phyloP scores from a whole-genome alignment of 2,888 invertebrate species.

The Drosophila imparisetae region DNA sequence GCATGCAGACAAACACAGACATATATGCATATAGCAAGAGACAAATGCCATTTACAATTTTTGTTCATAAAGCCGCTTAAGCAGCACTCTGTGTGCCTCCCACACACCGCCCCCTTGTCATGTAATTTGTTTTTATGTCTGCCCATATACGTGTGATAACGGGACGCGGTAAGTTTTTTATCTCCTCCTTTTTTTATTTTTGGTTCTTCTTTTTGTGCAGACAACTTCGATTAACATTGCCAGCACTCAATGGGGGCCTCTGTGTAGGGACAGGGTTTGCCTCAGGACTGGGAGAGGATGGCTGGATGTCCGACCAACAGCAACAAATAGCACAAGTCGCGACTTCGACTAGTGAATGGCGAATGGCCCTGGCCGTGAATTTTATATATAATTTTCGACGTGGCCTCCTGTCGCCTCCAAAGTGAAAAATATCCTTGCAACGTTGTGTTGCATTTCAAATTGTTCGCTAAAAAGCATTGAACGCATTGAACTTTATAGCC shows the following conservation, averaged over 20 bases:
- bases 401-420: conserved; percentile 42
- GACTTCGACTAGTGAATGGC: conserved; percentile 22
- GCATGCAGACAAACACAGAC: conserved; percentile 48
- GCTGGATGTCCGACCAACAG: conserved; percentile 3
- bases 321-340: conserved; percentile 41
- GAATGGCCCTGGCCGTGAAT: conserved; percentile 75
- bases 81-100: conserved; percentile 54
- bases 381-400: conserved; percentile 73
- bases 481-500: conserved; percentile 52
- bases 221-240: conserved; percentile 79
- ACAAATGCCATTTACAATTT: conserved; percentile 81
- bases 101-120: conserved; percentile 33
- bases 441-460: conserved; percentile 71
- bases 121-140: conserved; percentile 80
- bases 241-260: conserved; percentile 55
- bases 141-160: conserved; percentile 79
- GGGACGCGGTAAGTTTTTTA: conserved; percentile 49
- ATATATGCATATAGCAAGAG: conserved; percentile 31
- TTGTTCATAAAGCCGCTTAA: conserved; percentile 79
- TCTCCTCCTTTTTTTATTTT: conserved; percentile 15
- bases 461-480: conserved; percentile 46
- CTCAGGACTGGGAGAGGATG: conserved; percentile 7
- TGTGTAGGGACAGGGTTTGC: not conserved
- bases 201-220: conserved; percentile 41
- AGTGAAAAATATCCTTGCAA: conserved; percentile 78